These are phyloP conservation scores for Aurelia coerulea DNA, from an alignment of 30 jellyfish, hydroid and myxozoan genomes.

Conservation along the genomic window DNA sequence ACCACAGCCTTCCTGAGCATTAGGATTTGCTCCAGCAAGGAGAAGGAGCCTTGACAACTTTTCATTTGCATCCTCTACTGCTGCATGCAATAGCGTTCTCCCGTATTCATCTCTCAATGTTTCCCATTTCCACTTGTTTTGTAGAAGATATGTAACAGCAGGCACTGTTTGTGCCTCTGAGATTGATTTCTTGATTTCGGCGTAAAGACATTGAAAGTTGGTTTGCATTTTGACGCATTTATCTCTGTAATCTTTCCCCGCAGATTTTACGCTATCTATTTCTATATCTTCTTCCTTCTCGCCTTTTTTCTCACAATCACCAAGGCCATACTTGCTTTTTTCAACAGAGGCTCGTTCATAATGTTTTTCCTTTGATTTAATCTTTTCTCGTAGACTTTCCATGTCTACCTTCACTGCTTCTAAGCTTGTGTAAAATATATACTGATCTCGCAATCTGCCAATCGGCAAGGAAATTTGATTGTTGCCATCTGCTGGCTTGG, in stretches of 20 bases:
- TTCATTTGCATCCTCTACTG: no score
- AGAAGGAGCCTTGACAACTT: no score
- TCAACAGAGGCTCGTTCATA: background rate
- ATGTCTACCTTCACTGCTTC: slow-evolving; percentile 1
- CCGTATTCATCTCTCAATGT: background rate
- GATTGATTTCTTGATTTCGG: background rate
- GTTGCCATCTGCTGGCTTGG: background rate
- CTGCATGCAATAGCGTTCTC: slow-evolving; percentile 4
- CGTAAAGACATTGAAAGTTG: background rate
- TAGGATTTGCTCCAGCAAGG: background rate
- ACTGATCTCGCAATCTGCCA: background rate
- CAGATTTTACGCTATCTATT: background rate
- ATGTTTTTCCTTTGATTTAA: background rate
- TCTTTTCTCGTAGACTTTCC: background rate
- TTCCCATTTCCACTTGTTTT: background rate
- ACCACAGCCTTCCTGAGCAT: background rate
- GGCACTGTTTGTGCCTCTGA: background rate
- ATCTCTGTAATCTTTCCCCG: background rate
- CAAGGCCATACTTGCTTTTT: background rate
- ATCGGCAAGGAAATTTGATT: background rate
- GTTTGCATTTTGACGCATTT: background rate
- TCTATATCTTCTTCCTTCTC: background rate
- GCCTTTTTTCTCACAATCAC: background rate
- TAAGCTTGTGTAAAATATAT: background rate
- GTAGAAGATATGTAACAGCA: background rate